Evolutionary conservation across 2,113 vertebrate species (phyloP).

Genomic region (Neopipo cinnamomea): DNA sequence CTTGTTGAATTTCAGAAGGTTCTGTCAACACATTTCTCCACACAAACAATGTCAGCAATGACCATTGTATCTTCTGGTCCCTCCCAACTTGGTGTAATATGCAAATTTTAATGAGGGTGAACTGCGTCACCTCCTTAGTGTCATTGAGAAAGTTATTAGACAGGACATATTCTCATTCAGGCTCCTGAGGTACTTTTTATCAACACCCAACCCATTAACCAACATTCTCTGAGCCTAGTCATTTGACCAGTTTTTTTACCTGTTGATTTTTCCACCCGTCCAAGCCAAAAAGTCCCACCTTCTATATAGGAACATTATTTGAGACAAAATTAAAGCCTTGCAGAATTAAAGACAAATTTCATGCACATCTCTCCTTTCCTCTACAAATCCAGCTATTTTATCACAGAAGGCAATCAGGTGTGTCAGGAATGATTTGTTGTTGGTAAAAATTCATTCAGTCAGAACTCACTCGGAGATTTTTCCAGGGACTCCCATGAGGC

Average conservation of each 20-base stretch:
- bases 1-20: not conserved
- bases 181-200: not conserved
- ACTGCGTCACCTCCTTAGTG: not conserved
- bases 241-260: rapidly evolving
- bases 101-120: not conserved
- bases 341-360: not conserved
- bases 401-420: not conserved
- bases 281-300: not conserved
- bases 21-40: not conserved
- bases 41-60: not conserved
- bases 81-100: not conserved
- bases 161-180: not conserved
- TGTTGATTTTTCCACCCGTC: not conserved
- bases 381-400: not conserved
- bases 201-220: not conserved
- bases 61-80: not conserved
- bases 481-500: not conserved
- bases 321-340: not conserved
- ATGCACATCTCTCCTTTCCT: not conserved
- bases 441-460: not conserved
- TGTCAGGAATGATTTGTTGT: not conserved
- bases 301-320: not conserved
- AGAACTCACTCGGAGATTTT: not conserved
- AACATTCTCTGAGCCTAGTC: not conserved
- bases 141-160: not conserved